Base-by-base conservation (phyloP, 2,888 invertebrate genomes). In the Acanthopleura granulata region DNA sequence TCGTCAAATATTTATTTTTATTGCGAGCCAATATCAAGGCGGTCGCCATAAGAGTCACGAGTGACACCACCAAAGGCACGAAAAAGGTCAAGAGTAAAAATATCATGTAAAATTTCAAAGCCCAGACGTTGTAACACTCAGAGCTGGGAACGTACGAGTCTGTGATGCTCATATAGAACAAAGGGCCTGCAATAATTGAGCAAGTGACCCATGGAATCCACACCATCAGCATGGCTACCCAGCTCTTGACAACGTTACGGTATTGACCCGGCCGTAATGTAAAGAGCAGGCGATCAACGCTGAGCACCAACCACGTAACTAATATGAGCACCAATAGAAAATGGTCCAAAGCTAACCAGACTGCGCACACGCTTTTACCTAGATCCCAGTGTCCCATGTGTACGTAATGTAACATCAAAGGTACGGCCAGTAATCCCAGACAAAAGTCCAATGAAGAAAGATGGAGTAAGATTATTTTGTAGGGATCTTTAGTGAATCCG, bases 221-320 rank as follows among this genome's bases (percentile, higher is more conserved):
- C 15, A 66, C 66, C 66, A 66, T 66, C 9, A 66, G 66, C 22
- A 66, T 15, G 16, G 66, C 66, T 27, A 66, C 66, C 66, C 66
- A 66, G 16, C 27, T 16, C 16, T 27, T 22, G 22, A 66, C 66
- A 25, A 66, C 66, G 16, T 25, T 22, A 16, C 66, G 66, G 29
- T 66, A 66, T 27, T 66, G 66, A 18, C 29, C 29, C 66, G 66
- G 29, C 1, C 29, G 22, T 18, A 66, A 66, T 27, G 66, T 27
- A 27, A 66, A 66, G 22, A 66, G 29, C 22, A 66, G 66, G 6
- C 66, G 22, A 27, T 66, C 66, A 27, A 66, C 29, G 29, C 29
- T 66, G 29, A 66, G 22, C 25, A 66, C 29, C 66, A 66, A 27
- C 66, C 66, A 66, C 29, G 66, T 27, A 6, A 66, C 22, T 15